Conservation (phyloP, 1,140 invertebrate genomes). For the Papilio polytes region DNA sequence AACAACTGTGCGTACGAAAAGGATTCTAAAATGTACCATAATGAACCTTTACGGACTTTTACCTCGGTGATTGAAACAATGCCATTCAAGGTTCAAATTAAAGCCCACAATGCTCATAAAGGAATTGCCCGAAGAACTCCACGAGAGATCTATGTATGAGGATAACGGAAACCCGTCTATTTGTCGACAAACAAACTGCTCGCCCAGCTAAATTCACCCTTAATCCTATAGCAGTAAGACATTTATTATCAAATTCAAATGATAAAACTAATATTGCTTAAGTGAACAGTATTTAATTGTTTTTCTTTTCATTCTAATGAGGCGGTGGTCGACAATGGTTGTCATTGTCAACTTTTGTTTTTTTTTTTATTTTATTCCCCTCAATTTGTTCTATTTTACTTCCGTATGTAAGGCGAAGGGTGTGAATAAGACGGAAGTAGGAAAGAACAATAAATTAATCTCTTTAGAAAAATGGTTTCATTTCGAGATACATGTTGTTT, state of each 20-base stretch:
- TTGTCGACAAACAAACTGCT: conserved; percentile 31
- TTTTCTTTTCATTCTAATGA: conserved; percentile 79
- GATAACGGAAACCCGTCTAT: conserved; percentile 43
- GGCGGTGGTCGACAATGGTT: conserved; percentile 72
- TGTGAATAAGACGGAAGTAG: conserved; percentile 41
- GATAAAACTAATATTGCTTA: conserved; percentile 42
- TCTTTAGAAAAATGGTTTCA: background rate
- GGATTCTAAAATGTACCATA: conserved; percentile 21
- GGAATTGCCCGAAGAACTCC: conserved; percentile 65
- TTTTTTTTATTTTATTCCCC: conserved; percentile 50
- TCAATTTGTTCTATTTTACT: conserved; percentile 63
- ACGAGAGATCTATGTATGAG: conserved; percentile 64
- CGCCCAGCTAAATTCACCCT: conserved; percentile 45
- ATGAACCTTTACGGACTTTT: conserved; percentile 54
- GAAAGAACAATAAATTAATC: conserved; percentile 1
- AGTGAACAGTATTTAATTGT: conserved; percentile 67
- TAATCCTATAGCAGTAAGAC: conserved; percentile 48
- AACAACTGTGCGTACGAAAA: background rate
- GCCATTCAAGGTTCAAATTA: conserved; percentile 69
- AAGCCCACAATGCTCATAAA: conserved; percentile 77
- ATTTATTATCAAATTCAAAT: conserved; percentile 16
- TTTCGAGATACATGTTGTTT: background rate
- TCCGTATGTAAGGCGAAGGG: conserved; percentile 52
- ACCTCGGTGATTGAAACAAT: conserved; percentile 67
- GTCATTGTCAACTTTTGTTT: conserved; percentile 68